These are phyloP conservation scores for Anolis apletophallus DNA, from an alignment of 2,797 vertebrate genomes.

Conservation along the genomic window DNA sequence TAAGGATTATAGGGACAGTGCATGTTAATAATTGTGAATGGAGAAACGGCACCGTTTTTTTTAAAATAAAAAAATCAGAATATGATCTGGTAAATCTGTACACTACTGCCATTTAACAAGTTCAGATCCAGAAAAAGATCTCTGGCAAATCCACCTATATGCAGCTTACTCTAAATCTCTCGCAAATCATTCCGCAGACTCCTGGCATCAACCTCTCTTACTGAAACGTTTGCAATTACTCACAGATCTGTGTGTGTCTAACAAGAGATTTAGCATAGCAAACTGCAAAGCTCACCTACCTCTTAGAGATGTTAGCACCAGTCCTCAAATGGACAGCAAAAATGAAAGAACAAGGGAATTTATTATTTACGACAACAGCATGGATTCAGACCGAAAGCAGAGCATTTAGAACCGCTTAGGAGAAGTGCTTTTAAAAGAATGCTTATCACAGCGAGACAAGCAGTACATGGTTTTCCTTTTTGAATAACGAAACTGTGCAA, in stretches of 20 bases:
- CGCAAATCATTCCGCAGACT: background rate
- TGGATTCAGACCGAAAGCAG: slow-evolving; percentile 22
- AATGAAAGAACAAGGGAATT: slow-evolving; percentile 76
- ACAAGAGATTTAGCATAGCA: slow-evolving; percentile 20
- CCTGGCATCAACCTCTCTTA: slow-evolving; percentile 24
- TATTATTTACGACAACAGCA: slow-evolving; percentile 58
- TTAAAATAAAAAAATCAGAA: background rate
- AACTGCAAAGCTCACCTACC: slow-evolving; percentile 74
- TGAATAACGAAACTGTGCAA: slow-evolving; percentile 31
- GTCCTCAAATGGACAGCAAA: slow-evolving; percentile 80
- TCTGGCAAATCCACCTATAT: slow-evolving; percentile 30
- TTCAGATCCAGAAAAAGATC: slow-evolving; percentile 20
- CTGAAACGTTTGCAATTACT: slow-evolving; percentile 17
- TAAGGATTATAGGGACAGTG: background rate
- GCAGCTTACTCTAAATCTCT: slow-evolving; percentile 18
- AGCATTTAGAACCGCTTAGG: slow-evolving; percentile 52
- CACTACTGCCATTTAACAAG: background rate
- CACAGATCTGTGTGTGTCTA: background rate
- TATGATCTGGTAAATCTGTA: background rate
- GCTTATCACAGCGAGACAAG: slow-evolving; percentile 13
- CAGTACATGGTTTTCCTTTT: slow-evolving; percentile 16
- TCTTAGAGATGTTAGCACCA: slow-evolving; percentile 70
- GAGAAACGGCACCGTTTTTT: slow-evolving; percentile 33
- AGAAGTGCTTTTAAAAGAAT: slow-evolving; percentile 48
- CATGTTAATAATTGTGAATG: slow-evolving; percentile 4